Conservation (phyloP, 2,797 vertebrate species). For the Pempheris klunzingeri region DNA sequence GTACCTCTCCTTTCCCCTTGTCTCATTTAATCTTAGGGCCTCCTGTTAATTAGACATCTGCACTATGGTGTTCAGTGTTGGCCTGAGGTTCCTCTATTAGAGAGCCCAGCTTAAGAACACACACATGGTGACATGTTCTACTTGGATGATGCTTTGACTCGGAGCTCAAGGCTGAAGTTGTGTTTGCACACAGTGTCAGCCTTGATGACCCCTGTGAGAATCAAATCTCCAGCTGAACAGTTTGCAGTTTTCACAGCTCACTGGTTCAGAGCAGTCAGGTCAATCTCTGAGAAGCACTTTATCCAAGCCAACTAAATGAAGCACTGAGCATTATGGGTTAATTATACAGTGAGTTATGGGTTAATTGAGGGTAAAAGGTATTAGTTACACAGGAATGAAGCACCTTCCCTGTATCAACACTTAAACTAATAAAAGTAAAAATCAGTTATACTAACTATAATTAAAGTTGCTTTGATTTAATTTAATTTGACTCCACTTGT, state of each 20-base stretch:
- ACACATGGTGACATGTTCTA: neutral
- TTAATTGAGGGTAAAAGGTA: constrained; percentile 9
- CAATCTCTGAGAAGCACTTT: neutral
- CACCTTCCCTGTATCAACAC: neutral
- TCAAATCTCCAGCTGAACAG: neutral
- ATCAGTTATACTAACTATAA: neutral
- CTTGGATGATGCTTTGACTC: constrained; percentile 5
- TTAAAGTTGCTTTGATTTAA: neutral
- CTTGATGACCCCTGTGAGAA: neutral
- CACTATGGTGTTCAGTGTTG: neutral
- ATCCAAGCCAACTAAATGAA: neutral
- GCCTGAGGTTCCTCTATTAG: neutral
- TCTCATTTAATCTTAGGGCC: constrained; percentile 7
- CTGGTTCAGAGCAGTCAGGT: neutral
- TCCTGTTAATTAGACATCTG: constrained; percentile 21
- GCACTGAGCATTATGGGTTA: constrained; percentile 2
- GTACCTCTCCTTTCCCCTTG: neutral
- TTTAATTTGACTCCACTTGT: neutral
- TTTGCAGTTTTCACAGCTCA: neutral
- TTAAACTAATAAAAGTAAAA: neutral
- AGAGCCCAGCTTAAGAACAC: neutral
- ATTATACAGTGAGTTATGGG: neutral
- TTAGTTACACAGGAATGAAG: neutral
- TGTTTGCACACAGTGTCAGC: neutral
- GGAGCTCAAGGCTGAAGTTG: neutral